A percentile compares a stretch with the other conserved stretches of the same genome.
Evolutionary conservation across 2,888 invertebrate genomes (phyloP).

Genomic region (Bruchidius siliquastri): DNA sequence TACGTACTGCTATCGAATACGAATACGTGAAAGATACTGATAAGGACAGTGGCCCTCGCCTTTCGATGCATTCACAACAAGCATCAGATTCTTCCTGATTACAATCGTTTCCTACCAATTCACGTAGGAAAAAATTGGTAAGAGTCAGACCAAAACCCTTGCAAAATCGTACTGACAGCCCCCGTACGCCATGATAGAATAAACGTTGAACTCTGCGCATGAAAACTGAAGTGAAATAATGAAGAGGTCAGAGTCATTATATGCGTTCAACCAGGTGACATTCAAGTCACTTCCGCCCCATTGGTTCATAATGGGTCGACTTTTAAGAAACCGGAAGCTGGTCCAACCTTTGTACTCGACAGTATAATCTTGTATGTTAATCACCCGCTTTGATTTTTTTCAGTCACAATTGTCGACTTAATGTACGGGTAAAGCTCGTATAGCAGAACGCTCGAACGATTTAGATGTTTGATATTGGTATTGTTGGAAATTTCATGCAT

Average conservation of each 20-base stretch:
- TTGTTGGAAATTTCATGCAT: not conserved
- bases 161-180: not conserved
- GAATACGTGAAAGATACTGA: no score
- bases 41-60: no score
- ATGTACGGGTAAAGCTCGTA: not conserved
- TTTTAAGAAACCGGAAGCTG: slow-evolving; percentile 31
- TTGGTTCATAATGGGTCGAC: slow-evolving; percentile 35
- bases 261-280: slow-evolving; percentile 39
- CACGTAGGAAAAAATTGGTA: no score
- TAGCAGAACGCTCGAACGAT: not conserved
- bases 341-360: slow-evolving; percentile 19
- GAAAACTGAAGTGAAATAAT: slow-evolving; percentile 17
- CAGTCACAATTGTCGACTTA: not conserved
- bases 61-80: no score
- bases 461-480: not conserved
- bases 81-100: no score
- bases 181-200: not conserved
- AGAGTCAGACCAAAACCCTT: no score
- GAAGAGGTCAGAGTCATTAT: slow-evolving; percentile 39
- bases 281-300: slow-evolving; percentile 42
- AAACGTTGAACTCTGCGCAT: not conserved
- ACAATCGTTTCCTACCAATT: no score
- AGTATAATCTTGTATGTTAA: slow-evolving; percentile 12
- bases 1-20: no score
- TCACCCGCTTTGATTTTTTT: slow-evolving; percentile 12